Base-by-base conservation (phyloP, 2,797 vertebrate genomes). In the Micropoecilia bifurca region DNA sequence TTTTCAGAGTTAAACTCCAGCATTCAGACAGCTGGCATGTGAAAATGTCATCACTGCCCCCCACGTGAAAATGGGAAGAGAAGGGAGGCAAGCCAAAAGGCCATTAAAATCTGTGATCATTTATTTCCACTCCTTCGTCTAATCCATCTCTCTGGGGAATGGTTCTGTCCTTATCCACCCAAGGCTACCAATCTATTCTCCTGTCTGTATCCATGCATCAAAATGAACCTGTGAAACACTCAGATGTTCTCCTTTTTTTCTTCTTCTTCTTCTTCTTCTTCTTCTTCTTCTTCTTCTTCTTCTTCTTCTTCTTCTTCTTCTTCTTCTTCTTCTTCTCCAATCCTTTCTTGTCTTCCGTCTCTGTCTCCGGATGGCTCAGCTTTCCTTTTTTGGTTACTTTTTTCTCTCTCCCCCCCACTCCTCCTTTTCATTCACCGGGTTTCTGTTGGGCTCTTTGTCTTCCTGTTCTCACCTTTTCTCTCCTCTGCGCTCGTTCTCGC, bases 71-170 rank as follows among this genome's bases (percentile, higher is more conserved):
- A 95, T 93, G 86, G 90, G 89, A 91, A 86, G 80, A n/a, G 79
- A 76, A n/a, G 73, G 78, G 47, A 85, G 80, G 93, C 94, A 94
- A 95, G 93, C 92, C 93, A 96, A 95, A 96, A 96, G 95, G 94
- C 95, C 95, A 96, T 96, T 96, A 95, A 96, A 96, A 95, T 93
- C 92, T 93, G 92, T 88, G 93, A 96, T 96, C 95, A 95, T 96
- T 96, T 94, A 95, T 96, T 96, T 96, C 92, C 91, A 92, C 93
- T 92, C 90, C 88, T 90, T 94, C 90, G 91, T 94, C 94, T 96
- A 96, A 96, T 96, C 95, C 95, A 96, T 96, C 95, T 96, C 95
- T 94, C 93, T 83, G 90, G 96, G 93, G 93, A 96, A 96, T 95
- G 93, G 95, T 92, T 94, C 93, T 96, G 95, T 95, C 95, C 94